These are phyloP conservation scores for Plectus sambesii DNA, from an alignment of 1,140 invertebrate species.

Conservation along the genomic window DNA sequence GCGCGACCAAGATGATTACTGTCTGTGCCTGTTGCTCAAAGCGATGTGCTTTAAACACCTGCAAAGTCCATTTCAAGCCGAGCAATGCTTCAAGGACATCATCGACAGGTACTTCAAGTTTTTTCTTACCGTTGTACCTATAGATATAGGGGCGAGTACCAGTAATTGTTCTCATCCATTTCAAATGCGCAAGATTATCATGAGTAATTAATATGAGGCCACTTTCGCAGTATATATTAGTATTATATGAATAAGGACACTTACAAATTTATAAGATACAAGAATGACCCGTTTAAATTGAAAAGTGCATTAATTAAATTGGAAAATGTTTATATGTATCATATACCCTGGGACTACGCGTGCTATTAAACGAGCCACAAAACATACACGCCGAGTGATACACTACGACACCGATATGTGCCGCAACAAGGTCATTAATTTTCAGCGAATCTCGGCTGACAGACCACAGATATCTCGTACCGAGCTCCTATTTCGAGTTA, in stretches of 20 bases:
- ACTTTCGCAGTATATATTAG: too few species aligned
- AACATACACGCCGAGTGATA: too few species aligned
- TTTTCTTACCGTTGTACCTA: conserved; percentile 5
- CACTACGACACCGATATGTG: neutral
- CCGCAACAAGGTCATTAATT: conserved; percentile 33
- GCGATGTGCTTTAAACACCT: conserved; percentile 69
- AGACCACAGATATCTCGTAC: conserved; percentile 70
- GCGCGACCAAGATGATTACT: conserved; percentile 64
- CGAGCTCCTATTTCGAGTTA: conserved; percentile 73
- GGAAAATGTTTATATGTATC: too few species aligned
- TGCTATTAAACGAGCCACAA: too few species aligned
- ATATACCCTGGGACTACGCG: too few species aligned
- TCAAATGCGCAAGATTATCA: too few species aligned
- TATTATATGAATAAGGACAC: too few species aligned
- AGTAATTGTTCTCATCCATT: too few species aligned
- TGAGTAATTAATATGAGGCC: too few species aligned
- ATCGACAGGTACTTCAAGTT: conserved; percentile 47
- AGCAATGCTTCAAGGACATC: conserved; percentile 62
- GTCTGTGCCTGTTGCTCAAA: conserved; percentile 63
- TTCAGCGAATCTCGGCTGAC: conserved; percentile 64
- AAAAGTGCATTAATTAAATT: too few species aligned
- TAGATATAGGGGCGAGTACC: neutral
- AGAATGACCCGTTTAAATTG: too few species aligned
- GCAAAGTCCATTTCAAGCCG: conserved; percentile 59
- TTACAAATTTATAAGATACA: too few species aligned